Conservation (phyloP, 1,140 invertebrate genomes). For the Halesus radiatus region DNA sequence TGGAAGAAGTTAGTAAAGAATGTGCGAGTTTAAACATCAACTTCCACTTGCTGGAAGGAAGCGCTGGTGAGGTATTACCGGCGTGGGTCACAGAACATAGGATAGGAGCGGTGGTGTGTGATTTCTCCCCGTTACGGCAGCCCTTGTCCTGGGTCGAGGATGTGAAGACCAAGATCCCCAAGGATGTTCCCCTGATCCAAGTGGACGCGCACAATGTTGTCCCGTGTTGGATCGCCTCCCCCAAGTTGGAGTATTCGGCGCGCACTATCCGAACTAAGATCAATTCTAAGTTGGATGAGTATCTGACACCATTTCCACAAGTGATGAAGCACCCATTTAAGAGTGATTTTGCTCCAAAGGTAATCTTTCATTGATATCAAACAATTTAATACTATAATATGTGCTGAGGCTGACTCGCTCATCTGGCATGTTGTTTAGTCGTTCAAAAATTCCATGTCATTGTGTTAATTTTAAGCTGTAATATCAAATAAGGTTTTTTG, state of each 20-base stretch:
- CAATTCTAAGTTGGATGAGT: constrained; percentile 81
- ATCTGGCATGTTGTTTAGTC: too few species aligned
- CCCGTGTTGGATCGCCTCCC: constrained; percentile 87
- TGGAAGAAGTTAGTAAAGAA: constrained; percentile 81
- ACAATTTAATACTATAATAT: too few species aligned
- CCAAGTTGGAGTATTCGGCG: constrained; percentile 90
- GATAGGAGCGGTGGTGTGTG: constrained; percentile 86
- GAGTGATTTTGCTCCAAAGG: constrained; percentile 59
- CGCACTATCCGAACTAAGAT: constrained; percentile 91
- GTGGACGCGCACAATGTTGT: constrained; percentile 92
- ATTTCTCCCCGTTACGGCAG: constrained; percentile 85
- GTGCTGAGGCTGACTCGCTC: too few species aligned
- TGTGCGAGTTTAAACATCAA: constrained; percentile 81
- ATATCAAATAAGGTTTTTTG: too few species aligned
- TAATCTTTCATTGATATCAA: neutral
- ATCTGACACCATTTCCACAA: constrained; percentile 87
- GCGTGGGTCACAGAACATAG: constrained; percentile 80
- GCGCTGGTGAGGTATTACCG: constrained; percentile 79
- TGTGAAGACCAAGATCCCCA: constrained; percentile 78
- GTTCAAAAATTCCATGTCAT: too few species aligned
- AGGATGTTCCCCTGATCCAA: constrained; percentile 84
- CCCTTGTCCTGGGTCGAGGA: constrained; percentile 81
- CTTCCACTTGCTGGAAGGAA: constrained; percentile 85
- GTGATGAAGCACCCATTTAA: constrained; percentile 82
- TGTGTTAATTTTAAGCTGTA: too few species aligned